Percentiles rank a stretch among this genome's conserved stretches.
phyloP scores from a whole-genome alignment of 2,888 invertebrate species.

The Acleris sparsana region DNA sequence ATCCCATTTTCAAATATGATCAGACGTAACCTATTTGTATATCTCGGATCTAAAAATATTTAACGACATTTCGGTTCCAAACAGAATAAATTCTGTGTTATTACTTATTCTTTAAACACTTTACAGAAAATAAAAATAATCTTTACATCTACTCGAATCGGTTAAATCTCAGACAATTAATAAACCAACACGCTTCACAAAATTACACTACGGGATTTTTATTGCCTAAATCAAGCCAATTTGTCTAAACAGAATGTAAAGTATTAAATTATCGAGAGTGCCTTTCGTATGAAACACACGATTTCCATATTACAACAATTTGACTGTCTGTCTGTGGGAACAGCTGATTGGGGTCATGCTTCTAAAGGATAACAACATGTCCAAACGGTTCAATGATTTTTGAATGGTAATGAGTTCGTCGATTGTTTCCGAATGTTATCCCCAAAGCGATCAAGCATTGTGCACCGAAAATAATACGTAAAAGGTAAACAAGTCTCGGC shows the following conservation, averaged over 20 bases:
- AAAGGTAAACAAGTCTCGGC: not conserved
- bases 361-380: constrained; percentile 47
- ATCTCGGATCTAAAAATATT: too few species aligned
- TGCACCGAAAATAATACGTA: not conserved
- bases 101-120: too few species aligned
- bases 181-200: constrained; percentile 4
- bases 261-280: constrained; percentile 63
- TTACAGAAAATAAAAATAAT: too few species aligned
- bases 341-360: constrained; percentile 51
- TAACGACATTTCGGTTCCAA: too few species aligned
- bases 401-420: constrained; percentile 55
- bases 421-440: constrained; percentile 4
- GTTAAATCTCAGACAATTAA: not conserved
- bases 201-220: constrained; percentile 46
- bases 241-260: constrained; percentile 62
- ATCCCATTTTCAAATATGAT: not conserved
- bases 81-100: too few species aligned
- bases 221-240: constrained; percentile 47
- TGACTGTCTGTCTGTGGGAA: constrained; percentile 61
- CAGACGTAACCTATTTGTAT: not conserved
- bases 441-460: not conserved
- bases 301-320: constrained; percentile 65
- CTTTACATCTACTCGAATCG: not conserved
- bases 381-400: constrained; percentile 52
- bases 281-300: constrained; percentile 61